Base-by-base conservation (phyloP, 2,113 vertebrate genomes). In the Salvelinus fontinalis region DNA sequence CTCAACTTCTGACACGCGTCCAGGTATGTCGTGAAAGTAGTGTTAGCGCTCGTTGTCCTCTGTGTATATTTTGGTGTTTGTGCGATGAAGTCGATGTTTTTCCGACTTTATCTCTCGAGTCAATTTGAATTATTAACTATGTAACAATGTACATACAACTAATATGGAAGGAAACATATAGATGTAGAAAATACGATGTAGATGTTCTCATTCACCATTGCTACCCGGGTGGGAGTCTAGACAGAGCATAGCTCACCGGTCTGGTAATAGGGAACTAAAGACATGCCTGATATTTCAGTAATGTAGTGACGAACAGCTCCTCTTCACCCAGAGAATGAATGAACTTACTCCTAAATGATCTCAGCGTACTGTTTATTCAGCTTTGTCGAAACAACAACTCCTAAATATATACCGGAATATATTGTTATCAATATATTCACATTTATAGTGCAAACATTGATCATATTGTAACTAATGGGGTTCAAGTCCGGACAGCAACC, bases 251-350 rank as follows among this genome's bases (percentile, higher is more conserved):
- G 34, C 34, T 39, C 7, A 69, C 24, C 24, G 64, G 80, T 87
- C 84, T 83, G 77, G 84, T 84, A 78, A 81, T 86, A 84, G 90
- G 90, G 90, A 90, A 82, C 80, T 80, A 22, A 91, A 92, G 88
- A 88, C 89, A 92, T 91, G 86, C 62, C 72, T 20, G 44, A 75
- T 81, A 39, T 75, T 81, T 79, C 74, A 89, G 78, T 57, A 70
- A 73, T 82, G 79, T 82, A 73, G 22, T 76, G 70, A 83, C 29
- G 74, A 73, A 31, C 71, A 66, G 26, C 24, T 77, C 79, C 79
- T 79, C 49, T 51, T 49, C 76, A 2, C 1, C 60, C 75, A 76
- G 77, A 79, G 27, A 77, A 54, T 31, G 34, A 78, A 66, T 79
- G 9, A 71, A 69, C 29, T 12, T 12, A 2, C 13, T 29, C 64